phyloP scores from a whole-genome alignment of 2,113 vertebrate species.

The Chrysochloris asiatica region DNA sequence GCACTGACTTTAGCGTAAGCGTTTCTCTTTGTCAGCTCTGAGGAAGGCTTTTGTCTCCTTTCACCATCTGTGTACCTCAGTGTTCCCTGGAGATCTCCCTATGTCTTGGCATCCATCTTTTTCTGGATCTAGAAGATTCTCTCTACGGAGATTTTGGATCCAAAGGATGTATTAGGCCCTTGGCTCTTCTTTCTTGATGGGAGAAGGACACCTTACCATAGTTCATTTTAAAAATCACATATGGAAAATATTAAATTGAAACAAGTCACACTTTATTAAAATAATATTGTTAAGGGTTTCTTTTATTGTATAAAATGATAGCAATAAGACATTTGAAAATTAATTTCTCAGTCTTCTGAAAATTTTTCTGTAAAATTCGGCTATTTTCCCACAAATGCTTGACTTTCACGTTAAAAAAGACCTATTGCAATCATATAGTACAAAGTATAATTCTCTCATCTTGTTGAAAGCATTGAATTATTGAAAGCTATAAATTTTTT shows the following conservation, averaged over 20 bases:
- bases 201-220: too few species aligned
- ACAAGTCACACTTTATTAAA: constrained; percentile 15
- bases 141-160: too few species aligned
- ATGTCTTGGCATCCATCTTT: too few species aligned
- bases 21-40: too few species aligned
- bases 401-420: neutral
- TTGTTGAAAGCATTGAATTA: neutral
- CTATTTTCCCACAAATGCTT: neutral
- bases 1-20: too few species aligned
- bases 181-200: too few species aligned
- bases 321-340: neutral
- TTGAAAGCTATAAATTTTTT: neutral
- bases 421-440: neutral
- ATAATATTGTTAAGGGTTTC: neutral
- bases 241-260: constrained; percentile 14
- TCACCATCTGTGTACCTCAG: too few species aligned
- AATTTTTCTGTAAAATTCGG: neutral
- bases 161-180: too few species aligned
- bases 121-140: too few species aligned
- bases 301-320: constrained; percentile 31
- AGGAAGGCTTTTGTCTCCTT: too few species aligned
- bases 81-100: too few species aligned
- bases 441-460: neutral
- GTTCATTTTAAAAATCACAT: constrained; percentile 8
- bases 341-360: neutral